Evolutionary conservation across 2,113 vertebrate genomes (phyloP).

Genomic region (Azemiops feae): DNA sequence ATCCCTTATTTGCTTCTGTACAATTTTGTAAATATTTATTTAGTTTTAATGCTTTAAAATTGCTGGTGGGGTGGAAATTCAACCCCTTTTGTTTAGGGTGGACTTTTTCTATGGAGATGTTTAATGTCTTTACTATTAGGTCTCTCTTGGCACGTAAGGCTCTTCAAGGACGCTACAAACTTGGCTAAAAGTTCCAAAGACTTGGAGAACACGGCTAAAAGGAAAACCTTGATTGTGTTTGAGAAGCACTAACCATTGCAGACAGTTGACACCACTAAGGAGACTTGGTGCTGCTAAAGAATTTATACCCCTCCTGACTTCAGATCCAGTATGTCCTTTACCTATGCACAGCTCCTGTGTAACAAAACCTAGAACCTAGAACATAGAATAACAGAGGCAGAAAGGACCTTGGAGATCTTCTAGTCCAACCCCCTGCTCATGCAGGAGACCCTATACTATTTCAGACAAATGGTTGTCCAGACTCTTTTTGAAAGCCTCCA

Average conservation of each 20-base stretch:
- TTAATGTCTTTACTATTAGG: background rate
- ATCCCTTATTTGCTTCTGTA: background rate
- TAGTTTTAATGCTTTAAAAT: background rate
- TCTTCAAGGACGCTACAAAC: background rate
- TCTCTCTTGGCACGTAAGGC: background rate
- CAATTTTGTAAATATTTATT: background rate
- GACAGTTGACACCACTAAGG: background rate
- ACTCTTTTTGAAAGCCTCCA: too few species aligned
- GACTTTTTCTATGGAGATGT: background rate
- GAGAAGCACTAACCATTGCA: background rate
- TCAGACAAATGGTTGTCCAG: too few species aligned
- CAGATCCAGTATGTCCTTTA: background rate
- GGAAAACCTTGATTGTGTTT: background rate
- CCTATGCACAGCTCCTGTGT: background rate
- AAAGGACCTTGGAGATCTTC: too few species aligned
- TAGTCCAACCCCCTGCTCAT: too few species aligned
- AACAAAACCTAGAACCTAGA: background rate
- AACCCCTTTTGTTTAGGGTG: background rate
- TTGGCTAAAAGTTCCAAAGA: background rate
- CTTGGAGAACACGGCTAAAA: background rate
- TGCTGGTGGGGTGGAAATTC: background rate
- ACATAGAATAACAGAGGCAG: too few species aligned
- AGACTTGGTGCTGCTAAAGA: background rate
- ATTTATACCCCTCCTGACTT: background rate
- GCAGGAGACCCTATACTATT: too few species aligned